Evolutionary conservation across 2,888 invertebrate species (phyloP).

Genomic region (Ennomos erosarius): DNA sequence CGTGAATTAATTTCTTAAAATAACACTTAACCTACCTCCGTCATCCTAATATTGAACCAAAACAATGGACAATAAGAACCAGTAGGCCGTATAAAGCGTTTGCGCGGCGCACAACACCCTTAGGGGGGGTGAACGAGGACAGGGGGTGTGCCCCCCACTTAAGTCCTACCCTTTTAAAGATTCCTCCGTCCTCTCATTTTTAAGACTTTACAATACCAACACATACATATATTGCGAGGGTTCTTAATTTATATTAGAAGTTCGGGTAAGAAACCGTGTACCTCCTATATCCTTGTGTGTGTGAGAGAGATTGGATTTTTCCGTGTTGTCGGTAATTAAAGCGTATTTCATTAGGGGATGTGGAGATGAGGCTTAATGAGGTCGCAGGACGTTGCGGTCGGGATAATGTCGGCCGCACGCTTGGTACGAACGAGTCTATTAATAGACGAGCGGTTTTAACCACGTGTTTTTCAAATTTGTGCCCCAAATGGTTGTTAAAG

Average conservation of each 20-base stretch:
- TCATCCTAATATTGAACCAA: slow-evolving; percentile 77
- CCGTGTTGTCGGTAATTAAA: slow-evolving; percentile 80
- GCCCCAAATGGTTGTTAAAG: too few species aligned
- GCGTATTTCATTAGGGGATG: slow-evolving; percentile 66
- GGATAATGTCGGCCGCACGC: slow-evolving; percentile 9
- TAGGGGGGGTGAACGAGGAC: slow-evolving; percentile 53
- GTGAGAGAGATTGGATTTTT: slow-evolving; percentile 78
- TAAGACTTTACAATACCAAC: slow-evolving; percentile 84
- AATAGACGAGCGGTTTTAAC: too few species aligned
- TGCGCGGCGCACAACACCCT: slow-evolving; percentile 63
- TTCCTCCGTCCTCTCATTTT: slow-evolving; percentile 83
- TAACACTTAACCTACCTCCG: slow-evolving; percentile 77
- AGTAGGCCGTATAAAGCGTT: slow-evolving; percentile 79
- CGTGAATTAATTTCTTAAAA: slow-evolving; percentile 61
- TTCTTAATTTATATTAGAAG: slow-evolving; percentile 72
- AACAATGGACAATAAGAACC: slow-evolving; percentile 79
- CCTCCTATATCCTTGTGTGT: slow-evolving; percentile 44
- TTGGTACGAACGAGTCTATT: background rate
- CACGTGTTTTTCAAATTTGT: too few species aligned
- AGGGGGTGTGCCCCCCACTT: slow-evolving; percentile 70
- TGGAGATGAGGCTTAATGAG: slow-evolving; percentile 66
- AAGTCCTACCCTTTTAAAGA: slow-evolving; percentile 85
- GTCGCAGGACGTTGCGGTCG: slow-evolving; percentile 36
- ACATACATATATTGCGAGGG: slow-evolving; percentile 69
- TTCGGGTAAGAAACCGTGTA: slow-evolving; percentile 42